A percentile compares a stretch with the other conserved stretches of the same genome.
Evolutionary conservation across 2,113 vertebrate genomes (phyloP).

Genomic region (Bufo bufo): DNA sequence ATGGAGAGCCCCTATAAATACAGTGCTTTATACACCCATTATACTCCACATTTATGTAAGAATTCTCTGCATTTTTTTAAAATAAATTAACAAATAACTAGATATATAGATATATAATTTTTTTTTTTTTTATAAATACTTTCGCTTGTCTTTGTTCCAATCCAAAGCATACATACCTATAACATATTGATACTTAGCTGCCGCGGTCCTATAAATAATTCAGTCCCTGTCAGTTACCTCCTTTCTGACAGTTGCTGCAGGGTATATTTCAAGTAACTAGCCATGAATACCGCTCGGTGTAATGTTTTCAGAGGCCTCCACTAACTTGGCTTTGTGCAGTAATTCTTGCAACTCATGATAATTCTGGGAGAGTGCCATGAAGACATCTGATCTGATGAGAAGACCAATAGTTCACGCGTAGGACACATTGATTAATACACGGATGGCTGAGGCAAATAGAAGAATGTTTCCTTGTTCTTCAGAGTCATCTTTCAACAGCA

Average conservation of each 20-base stretch:
- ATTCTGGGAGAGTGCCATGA: background rate
- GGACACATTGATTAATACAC: background rate
- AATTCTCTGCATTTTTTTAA: too few species aligned
- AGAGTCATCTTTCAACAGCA: background rate
- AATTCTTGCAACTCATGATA: background rate
- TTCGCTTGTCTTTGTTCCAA: background rate
- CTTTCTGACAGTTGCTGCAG: slow-evolving; percentile 37
- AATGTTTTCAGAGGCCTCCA: background rate
- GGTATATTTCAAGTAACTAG: slow-evolving; percentile 13
- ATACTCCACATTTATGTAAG: too few species aligned
- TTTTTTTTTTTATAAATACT: background rate
- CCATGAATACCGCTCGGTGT: background rate
- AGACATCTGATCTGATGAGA: background rate
- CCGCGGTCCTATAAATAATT: slow-evolving; percentile 37
- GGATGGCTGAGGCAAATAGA: slow-evolving; percentile 4
- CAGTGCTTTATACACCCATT: too few species aligned
- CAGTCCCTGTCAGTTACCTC: background rate
- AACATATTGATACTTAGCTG: slow-evolving; percentile 14
- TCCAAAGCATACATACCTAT: background rate
- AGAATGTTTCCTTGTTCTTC: rapidly evolving
- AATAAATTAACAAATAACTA: too few species aligned
- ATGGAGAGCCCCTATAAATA: too few species aligned
- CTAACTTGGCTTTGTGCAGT: slow-evolving; percentile 8
- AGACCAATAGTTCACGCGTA: background rate
- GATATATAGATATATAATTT: too few species aligned